These are phyloP conservation scores for Anhinga anhinga DNA, from an alignment of 2,113 vertebrate species.

Conservation along the genomic window DNA sequence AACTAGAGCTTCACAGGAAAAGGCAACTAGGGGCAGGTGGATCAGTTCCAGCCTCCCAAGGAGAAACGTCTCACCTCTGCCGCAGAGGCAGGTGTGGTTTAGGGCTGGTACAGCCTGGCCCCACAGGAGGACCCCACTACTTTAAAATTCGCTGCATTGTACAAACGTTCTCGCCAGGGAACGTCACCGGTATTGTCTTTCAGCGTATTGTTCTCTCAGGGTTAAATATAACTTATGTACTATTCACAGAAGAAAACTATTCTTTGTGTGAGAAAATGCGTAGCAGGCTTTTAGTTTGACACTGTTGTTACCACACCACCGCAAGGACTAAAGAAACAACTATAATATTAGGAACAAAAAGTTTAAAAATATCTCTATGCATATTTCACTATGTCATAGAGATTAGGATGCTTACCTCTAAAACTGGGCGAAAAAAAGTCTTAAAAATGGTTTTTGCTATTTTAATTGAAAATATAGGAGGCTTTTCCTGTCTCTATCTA, in stretches of 20 bases:
- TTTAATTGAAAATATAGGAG: not conserved
- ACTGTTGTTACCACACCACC: not conserved
- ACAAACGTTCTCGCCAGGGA: not conserved
- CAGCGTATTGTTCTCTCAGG: not conserved
- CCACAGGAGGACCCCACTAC: not conserved
- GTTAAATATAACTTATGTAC: not conserved
- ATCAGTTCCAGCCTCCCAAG: not conserved
- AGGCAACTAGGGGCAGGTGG: not conserved
- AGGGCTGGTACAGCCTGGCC: not conserved
- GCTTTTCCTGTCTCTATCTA: not conserved
- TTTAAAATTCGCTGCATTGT: not conserved
- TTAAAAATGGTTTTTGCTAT: not conserved
- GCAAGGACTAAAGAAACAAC: not conserved
- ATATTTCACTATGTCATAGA: not conserved
- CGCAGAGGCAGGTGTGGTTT: not conserved
- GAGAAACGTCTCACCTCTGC: not conserved
- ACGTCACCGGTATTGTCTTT: not conserved
- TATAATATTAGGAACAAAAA: not conserved
- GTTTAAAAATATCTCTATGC: not conserved
- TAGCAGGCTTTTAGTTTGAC: not conserved
- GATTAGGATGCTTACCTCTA: not conserved
- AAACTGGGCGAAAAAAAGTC: not conserved
- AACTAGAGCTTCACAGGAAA: not conserved
- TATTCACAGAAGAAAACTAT: not conserved
- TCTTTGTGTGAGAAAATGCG: not conserved